Evolutionary conservation across 2,797 vertebrate species (phyloP), one percentile per base, ranked within the genome.

Genomic region (Hephaestus fuliginosus): DNA sequence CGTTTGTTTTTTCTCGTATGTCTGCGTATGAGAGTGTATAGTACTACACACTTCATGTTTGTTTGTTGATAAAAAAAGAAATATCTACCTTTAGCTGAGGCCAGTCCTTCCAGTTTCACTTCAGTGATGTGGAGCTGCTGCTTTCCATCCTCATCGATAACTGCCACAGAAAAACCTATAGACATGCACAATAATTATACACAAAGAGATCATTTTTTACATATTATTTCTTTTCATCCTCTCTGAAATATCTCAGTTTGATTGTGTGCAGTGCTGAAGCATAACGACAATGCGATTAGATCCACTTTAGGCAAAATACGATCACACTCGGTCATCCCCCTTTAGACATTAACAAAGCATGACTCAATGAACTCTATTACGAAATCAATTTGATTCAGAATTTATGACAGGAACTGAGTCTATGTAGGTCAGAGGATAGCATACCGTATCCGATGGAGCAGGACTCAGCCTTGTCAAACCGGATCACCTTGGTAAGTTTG

Each of bases 91-190:
- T 97, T 97, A 78, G 94, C 96, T 49, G 95, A 95, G 65, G 97
- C 98, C 76, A 99, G 90, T 30, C 98, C 97, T 0, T 95, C 96
- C 64, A 95, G 91, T 92, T 96, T 99, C 33, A 99, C 96, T 0
- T 96, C 91, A 0, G 95, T 97, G 64, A 99, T 95, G 1, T 98
- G 96, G 0, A 99, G 96, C 81, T 96, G 96, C 79, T 95, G 97
- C 20, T 90, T 75, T 2, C 97, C 96, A 1, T 98, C 97, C 81
- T 98, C 97, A 78, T 98, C 97, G 80, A 97, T 89, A 0, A 97
- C 96, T 18, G 91, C 96, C 43, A 99, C 94, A 7, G 96, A 97
- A 91, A 99, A 99, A 66, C 98, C 98, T 99, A 46, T 0, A 68
- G 74, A 90, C n/a, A 51, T 12, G 71, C 48, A 86, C 53, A 66